Conservation (phyloP, 2,888 invertebrate species). For the Unio pictorum region DNA sequence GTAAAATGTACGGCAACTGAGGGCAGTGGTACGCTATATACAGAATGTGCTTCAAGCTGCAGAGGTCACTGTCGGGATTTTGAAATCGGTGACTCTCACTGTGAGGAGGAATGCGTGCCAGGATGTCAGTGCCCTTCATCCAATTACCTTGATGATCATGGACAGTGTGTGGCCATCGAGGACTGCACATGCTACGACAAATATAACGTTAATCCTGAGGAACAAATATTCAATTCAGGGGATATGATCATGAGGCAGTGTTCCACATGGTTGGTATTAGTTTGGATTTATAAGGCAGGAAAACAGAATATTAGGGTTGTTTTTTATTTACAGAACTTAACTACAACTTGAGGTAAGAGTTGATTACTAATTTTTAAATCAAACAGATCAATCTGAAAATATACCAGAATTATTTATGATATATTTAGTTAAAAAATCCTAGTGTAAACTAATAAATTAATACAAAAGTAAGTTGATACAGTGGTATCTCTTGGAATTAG, state of each 20-base stretch:
- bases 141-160: slow-evolving; percentile 31
- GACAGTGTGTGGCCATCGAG: slow-evolving; percentile 26
- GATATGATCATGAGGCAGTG: slow-evolving; percentile 33
- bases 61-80: slow-evolving; percentile 34
- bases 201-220: slow-evolving; percentile 38
- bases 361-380: no score
- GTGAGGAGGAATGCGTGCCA: slow-evolving; percentile 37
- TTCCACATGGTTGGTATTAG: slow-evolving; percentile 24
- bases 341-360: no score
- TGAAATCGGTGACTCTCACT: slow-evolving; percentile 28
- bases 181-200: slow-evolving; percentile 41
- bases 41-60: slow-evolving; percentile 35
- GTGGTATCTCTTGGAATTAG: slow-evolving; percentile 27
- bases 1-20: no score
- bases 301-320: neutral
- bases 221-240: slow-evolving; percentile 56
- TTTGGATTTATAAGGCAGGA: neutral
- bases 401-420: no score
- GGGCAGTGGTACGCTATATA: slow-evolving; percentile 20
- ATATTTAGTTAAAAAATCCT: no score
- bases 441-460: no score
- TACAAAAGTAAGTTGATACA: neutral
- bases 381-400: no score
- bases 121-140: slow-evolving; percentile 35
- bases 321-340: neutral